phyloP scores from a whole-genome alignment of 2,797 vertebrate genomes.

The Steatocranus sp. region DNA sequence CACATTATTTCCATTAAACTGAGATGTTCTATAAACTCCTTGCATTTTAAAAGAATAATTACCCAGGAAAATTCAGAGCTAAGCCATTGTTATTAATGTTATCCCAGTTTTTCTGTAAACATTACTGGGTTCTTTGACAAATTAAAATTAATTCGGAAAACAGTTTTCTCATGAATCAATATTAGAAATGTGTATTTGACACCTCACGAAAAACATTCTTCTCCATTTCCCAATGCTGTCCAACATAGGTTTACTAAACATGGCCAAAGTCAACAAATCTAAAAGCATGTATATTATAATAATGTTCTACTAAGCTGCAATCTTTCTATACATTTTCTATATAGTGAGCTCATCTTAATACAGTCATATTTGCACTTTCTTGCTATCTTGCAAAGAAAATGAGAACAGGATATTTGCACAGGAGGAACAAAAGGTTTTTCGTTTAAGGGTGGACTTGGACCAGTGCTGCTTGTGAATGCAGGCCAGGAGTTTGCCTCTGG shows the following conservation, averaged over 20 bases:
- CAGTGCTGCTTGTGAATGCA: conserved; percentile 18
- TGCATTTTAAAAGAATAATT: background rate
- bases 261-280: background rate
- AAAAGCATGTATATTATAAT: background rate
- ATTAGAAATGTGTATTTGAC: background rate
- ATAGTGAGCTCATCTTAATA: background rate
- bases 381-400: background rate
- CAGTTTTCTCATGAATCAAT: background rate
- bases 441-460: conserved; percentile 6
- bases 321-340: background rate
- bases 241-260: background rate
- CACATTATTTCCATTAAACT: background rate
- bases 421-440: conserved; percentile 15
- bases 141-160: background rate
- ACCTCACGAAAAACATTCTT: background rate
- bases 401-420: background rate
- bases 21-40: background rate
- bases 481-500: conserved; percentile 18
- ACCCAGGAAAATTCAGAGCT: background rate
- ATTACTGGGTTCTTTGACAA: background rate
- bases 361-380: background rate
- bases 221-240: background rate
- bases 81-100: background rate
- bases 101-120: background rate
- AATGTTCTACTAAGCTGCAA: background rate